Evolutionary conservation across 2,888 invertebrate genomes (phyloP).

Genomic region (Aricia artaxerxes): DNA sequence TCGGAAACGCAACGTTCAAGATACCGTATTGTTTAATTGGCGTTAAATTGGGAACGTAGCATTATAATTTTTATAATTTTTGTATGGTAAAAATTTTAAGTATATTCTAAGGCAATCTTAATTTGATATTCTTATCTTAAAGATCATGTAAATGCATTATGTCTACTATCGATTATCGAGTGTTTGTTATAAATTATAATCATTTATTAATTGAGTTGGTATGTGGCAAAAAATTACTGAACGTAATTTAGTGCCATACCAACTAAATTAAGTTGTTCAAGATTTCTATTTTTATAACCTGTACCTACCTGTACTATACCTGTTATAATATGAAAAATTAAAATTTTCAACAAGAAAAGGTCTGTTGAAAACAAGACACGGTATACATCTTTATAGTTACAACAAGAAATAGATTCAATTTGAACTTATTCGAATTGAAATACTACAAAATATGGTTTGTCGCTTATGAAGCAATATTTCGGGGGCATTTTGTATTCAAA

Average conservation of each 20-base stretch:
- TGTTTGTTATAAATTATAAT: neutral
- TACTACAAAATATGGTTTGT: constrained; percentile 48
- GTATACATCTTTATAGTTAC: neutral
- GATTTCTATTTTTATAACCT: no score
- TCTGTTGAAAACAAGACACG: no score
- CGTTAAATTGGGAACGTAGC: constrained; percentile 1
- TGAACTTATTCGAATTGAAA: constrained; percentile 30
- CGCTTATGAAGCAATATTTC: constrained; percentile 57
- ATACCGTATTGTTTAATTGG: constrained; percentile 12
- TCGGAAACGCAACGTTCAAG: constrained; percentile 21
- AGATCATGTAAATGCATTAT: neutral
- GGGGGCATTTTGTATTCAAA: constrained; percentile 62
- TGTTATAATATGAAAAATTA: no score
- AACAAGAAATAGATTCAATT: neutral
- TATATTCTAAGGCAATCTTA: neutral
- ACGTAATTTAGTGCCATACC: no score
- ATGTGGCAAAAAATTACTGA: no score
- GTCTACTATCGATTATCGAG: neutral
- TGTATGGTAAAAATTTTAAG: neutral
- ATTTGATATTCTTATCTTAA: neutral
- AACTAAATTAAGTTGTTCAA: no score
- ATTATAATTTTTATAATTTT: neutral
- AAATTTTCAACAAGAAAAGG: no score
- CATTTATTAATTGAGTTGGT: no score
- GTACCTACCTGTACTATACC: no score